These are phyloP conservation scores for Ophion obscuratus DNA, from an alignment of 2,888 invertebrate genomes.

Conservation along the genomic window DNA sequence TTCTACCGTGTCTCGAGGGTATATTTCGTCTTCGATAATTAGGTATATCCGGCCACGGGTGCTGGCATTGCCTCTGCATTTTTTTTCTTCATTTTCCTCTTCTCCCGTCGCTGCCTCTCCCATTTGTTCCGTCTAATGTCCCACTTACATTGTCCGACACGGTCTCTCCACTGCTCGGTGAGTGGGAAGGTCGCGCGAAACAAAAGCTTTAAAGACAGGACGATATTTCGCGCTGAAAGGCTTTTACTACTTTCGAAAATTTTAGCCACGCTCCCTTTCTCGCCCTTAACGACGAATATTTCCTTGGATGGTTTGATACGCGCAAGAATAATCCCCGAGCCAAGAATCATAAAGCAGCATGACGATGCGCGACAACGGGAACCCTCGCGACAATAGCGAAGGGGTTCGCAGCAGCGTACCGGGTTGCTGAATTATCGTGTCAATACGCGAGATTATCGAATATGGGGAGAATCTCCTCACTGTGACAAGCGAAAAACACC, in stretches of 20 bases:
- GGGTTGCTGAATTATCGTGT: conserved; percentile 2
- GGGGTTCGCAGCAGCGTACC: background rate
- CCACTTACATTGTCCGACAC: conserved; percentile 58
- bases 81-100: conserved; percentile 28
- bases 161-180: conserved; percentile 14
- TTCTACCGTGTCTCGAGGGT: conserved; percentile 44
- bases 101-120: background rate
- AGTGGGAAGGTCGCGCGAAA: background rate
- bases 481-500: background rate
- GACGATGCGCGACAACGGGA: background rate
- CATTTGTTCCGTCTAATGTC: conserved; percentile 57
- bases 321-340: background rate
- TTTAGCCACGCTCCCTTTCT: conserved; percentile 4
- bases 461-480: no score
- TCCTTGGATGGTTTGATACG: conserved; percentile 8
- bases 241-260: conserved; percentile 37
- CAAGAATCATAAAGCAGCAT: background rate
- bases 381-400: background rate
- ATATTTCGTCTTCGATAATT: conserved; percentile 63
- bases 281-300: conserved; percentile 25
- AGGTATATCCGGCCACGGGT: conserved; percentile 46
- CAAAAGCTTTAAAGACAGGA: conserved; percentile 52
- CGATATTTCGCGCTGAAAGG: conserved; percentile 38
- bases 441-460: background rate
- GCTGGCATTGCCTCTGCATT: conserved; percentile 4